These are phyloP conservation scores for Lepus townsendii DNA, from an alignment of 2,797 vertebrate species.

Conservation along the genomic window DNA sequence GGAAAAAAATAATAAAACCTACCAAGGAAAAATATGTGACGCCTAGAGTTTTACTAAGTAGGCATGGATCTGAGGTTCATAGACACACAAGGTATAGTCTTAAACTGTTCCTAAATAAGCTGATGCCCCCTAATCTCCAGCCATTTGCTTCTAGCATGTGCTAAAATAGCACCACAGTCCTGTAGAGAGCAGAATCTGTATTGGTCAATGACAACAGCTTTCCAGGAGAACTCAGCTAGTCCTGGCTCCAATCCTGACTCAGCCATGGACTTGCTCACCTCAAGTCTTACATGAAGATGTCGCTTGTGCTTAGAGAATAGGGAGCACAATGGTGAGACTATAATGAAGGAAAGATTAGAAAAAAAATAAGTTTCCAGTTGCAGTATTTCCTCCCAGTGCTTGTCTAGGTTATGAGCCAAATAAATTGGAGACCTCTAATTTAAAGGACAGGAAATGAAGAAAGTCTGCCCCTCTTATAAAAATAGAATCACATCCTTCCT, in stretches of 20 bases:
- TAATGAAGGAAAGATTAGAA: not conserved
- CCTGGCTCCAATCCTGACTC: not conserved
- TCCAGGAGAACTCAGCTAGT: not conserved
- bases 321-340: not conserved
- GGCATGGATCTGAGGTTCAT: not conserved
- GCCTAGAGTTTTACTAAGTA: not conserved
- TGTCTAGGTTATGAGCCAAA: constrained; percentile 39
- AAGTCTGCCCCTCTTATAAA: constrained; percentile 67
- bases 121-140: not conserved
- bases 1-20: not conserved
- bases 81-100: not conserved
- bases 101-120: not conserved
- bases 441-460: constrained; percentile 72
- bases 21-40: not conserved
- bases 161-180: not conserved
- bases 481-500: constrained; percentile 76
- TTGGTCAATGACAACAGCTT: not conserved
- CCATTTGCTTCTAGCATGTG: not conserved
- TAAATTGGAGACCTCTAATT: constrained; percentile 35
- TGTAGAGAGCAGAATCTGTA: not conserved
- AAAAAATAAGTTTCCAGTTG: not conserved
- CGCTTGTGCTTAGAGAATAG: not conserved
- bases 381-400: constrained; percentile 27
- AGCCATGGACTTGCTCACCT: not conserved
- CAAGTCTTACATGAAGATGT: not conserved